These are phyloP conservation scores for Littorina saxatilis DNA, from an alignment of 1,140 invertebrate genomes.

Conservation along the genomic window DNA sequence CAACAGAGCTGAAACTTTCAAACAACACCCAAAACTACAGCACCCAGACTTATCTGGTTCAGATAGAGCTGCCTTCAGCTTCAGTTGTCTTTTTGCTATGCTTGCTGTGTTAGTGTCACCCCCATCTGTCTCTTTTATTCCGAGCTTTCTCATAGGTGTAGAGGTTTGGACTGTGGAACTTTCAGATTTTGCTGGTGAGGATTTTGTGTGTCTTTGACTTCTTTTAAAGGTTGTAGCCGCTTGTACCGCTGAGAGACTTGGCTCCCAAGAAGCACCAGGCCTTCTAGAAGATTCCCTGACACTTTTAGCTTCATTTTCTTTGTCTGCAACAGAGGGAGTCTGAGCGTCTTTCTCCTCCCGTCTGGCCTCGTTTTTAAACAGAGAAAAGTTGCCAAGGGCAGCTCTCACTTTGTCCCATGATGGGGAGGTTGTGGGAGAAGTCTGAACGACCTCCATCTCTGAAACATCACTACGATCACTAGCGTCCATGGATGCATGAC, in stretches of 20 bases:
- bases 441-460: slow-evolving; percentile 30
- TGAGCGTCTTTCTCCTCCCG: not conserved
- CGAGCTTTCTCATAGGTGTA: too few relatives aligned
- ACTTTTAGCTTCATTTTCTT: not conserved
- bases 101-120: too few relatives aligned
- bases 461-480: slow-evolving; percentile 25
- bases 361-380: not conserved
- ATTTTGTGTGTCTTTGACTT: slow-evolving; percentile 93
- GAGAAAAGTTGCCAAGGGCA: not conserved
- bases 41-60: not conserved
- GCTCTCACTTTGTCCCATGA: slow-evolving; percentile 18
- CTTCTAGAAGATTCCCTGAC: not conserved
- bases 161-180: not conserved
- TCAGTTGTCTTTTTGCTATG: not conserved
- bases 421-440: slow-evolving; percentile 12
- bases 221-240: slow-evolving; percentile 98
- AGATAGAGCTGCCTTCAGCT: not conserved
- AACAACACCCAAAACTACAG: not conserved
- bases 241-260: slow-evolving; percentile 90
- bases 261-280: not conserved
- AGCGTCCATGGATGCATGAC: not conserved
- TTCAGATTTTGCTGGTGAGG: slow-evolving; percentile 82
- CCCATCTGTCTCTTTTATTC: not conserved
- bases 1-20: not conserved
- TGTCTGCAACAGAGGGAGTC: not conserved